A percentile compares a stretch with the other conserved stretches of the same genome.
Evolutionary conservation across 2,113 vertebrate species (phyloP).

Genomic region (Tricholaema leucomelas): DNA sequence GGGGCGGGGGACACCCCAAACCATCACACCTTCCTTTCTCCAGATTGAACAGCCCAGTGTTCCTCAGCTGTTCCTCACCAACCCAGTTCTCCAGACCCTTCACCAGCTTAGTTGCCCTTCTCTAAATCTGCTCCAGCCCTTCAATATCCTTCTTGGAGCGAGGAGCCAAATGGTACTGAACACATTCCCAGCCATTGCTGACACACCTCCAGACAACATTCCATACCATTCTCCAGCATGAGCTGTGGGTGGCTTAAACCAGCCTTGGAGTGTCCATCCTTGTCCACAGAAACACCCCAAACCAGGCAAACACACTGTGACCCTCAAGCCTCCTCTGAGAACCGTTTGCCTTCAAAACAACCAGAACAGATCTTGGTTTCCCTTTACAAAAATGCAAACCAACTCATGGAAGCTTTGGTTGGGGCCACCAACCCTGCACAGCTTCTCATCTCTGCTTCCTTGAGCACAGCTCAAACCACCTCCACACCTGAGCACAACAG

Average conservation of each 20-base stretch:
- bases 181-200: not conserved
- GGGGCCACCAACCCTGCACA: accelerated
- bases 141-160: too few relatives aligned
- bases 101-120: too few relatives aligned
- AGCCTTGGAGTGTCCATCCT: not conserved
- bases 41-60: too few relatives aligned
- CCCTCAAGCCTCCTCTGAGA: not conserved
- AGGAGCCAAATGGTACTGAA: not conserved
- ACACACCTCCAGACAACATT: not conserved
- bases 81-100: too few relatives aligned
- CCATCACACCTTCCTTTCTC: too few relatives aligned
- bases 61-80: too few relatives aligned
- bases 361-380: not conserved
- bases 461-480: accelerated
- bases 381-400: not conserved
- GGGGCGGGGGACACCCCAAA: too few relatives aligned
- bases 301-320: accelerated
- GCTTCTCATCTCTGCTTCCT: not conserved
- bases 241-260: accelerated
- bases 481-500: not conserved
- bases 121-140: too few relatives aligned
- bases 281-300: not conserved
- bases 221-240: not conserved
- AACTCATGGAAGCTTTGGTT: accelerated
- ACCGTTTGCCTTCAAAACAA: not conserved